phyloP scores from a whole-genome alignment of 1,140 invertebrate species.

The Macrobrachium nipponense region DNA sequence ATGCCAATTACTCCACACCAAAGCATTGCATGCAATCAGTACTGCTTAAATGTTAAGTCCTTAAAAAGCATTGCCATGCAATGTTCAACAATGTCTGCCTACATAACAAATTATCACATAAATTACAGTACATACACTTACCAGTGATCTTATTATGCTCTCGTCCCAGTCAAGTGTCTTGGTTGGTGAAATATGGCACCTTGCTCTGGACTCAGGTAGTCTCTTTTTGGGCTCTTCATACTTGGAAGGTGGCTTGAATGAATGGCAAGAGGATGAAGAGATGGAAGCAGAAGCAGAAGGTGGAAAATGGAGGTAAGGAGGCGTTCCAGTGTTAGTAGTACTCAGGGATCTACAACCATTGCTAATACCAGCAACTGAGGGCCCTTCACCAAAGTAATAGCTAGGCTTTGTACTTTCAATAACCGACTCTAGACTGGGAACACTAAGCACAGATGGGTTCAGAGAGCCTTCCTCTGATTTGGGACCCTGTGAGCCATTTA shows the following conservation, averaged over 20 bases:
- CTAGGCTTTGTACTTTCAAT: background rate
- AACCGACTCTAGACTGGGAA: no score
- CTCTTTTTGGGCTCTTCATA: constrained; percentile 25
- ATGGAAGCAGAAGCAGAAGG: constrained; percentile 11
- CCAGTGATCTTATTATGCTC: constrained; percentile 47
- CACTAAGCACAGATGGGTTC: no score
- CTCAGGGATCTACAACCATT: background rate
- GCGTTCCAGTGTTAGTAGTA: no score
- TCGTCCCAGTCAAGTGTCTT: constrained; percentile 46
- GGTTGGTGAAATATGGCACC: constrained; percentile 38
- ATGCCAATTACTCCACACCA: no score
- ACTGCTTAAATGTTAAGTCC: no score
- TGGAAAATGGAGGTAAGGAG: background rate
- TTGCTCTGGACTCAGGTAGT: background rate
- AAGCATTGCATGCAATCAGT: no score
- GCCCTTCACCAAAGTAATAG: constrained; percentile 36
- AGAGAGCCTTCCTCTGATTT: background rate
- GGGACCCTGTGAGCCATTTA: background rate
- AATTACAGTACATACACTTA: constrained; percentile 28
- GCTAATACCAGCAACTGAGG: constrained; percentile 4
- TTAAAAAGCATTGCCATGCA: no score
- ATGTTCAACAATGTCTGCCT: no score
- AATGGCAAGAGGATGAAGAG: background rate
- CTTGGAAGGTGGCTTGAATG: constrained; percentile 29
- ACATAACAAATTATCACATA: no score